These are phyloP conservation scores for Drosophila emarginata DNA, from an alignment of 2,888 invertebrate species.

Conservation along the genomic window DNA sequence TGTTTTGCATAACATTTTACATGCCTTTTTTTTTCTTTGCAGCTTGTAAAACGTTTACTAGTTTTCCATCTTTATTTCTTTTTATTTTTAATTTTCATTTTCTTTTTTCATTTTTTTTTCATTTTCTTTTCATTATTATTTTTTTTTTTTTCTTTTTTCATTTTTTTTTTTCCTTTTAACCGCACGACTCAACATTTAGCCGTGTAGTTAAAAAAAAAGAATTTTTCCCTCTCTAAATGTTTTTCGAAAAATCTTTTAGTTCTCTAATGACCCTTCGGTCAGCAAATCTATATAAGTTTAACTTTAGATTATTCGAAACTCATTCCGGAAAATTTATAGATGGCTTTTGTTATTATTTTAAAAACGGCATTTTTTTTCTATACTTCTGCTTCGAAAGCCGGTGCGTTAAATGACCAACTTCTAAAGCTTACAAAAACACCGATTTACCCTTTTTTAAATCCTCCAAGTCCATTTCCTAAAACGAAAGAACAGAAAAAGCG, in stretches of 20 bases:
- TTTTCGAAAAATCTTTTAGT: constrained; percentile 18
- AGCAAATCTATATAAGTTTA: constrained; percentile 6
- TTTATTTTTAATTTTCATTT: no score
- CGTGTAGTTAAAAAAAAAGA: constrained; percentile 11
- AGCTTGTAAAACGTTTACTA: constrained; percentile 54
- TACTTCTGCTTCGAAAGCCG: constrained; percentile 41
- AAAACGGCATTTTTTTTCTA: background rate
- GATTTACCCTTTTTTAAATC: constrained; percentile 23
- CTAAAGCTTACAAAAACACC: constrained; percentile 35
- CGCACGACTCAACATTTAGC: constrained; percentile 11
- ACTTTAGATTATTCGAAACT: constrained; percentile 21
- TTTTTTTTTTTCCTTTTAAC: background rate
- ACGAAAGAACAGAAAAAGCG: background rate
- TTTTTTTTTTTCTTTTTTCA: background rate
- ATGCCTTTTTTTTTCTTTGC: constrained; percentile 41
- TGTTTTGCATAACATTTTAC: constrained; percentile 59
- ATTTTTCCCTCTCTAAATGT: constrained; percentile 5
- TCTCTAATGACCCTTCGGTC: constrained; percentile 1
- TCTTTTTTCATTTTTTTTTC: background rate
- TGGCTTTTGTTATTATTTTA: background rate
- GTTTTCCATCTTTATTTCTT: background rate
- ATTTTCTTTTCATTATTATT: no score
- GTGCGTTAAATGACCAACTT: constrained; percentile 46
- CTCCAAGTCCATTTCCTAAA: constrained; percentile 9
- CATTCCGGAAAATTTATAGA: no score